Conservation (phyloP, 2,113 vertebrate species). For the Calyptomena viridis region DNA sequence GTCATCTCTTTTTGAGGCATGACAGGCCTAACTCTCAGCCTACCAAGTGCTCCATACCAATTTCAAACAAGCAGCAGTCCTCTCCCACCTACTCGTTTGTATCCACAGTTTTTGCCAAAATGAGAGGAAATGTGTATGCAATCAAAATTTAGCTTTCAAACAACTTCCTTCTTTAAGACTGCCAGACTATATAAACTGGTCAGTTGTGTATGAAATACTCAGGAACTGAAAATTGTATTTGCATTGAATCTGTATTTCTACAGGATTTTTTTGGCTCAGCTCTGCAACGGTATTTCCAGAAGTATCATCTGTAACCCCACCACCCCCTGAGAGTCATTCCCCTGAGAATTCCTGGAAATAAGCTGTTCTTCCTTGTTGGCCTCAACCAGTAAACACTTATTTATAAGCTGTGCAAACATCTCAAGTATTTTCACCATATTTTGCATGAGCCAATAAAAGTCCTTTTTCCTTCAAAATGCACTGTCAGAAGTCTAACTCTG, state of each 20-base stretch:
- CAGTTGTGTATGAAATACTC: neutral
- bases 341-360: neutral
- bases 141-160: neutral
- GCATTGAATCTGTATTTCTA: neutral
- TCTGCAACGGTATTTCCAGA: neutral
- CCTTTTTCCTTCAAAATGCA: neutral
- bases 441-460: neutral
- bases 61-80: neutral
- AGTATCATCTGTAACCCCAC: neutral
- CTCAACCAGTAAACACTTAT: neutral
- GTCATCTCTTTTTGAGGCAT: rapidly evolving
- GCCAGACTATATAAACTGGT: neutral
- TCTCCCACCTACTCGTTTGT: neutral
- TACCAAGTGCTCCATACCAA: neutral
- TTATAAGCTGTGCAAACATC: neutral
- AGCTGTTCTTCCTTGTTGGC: neutral
- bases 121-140: neutral
- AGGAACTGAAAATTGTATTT: neutral
- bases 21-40: neutral
- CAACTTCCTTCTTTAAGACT: neutral
- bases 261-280: neutral
- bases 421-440: neutral
- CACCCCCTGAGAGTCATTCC: neutral
- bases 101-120: neutral
- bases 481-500: neutral